Evolutionary conservation across 1,140 invertebrate species (phyloP).

Genomic region (honey bee (Apis mellifera)): Amel_HAv3.1 CM009936.2:10324001-10324500

Average conservation of each 20-base stretch:
- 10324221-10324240: neutral
- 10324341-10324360: neutral
- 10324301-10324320: neutral
- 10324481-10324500: neutral
- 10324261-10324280: neutral
- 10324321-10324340: neutral
- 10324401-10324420: too few relatives aligned
- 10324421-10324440: neutral
- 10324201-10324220: constrained; percentile 7
- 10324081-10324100: too few relatives aligned
- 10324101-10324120: neutral
- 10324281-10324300: neutral
- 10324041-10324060: neutral
- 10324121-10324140: constrained; percentile 49
- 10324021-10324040: neutral
- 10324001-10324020: neutral
- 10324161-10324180: constrained; percentile 18
- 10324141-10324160: constrained; percentile 15
- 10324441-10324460: neutral
- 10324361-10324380: neutral
- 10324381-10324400: neutral
- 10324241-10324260: too few relatives aligned
- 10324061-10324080: neutral
- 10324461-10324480: neutral
- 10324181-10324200: constrained; percentile 20